A percentile compares a stretch with the other conserved stretches of the same genome.
Evolutionary conservation across 1,140 invertebrate genomes (phyloP).

Genomic region (Drosophila nigromelanica): DNA sequence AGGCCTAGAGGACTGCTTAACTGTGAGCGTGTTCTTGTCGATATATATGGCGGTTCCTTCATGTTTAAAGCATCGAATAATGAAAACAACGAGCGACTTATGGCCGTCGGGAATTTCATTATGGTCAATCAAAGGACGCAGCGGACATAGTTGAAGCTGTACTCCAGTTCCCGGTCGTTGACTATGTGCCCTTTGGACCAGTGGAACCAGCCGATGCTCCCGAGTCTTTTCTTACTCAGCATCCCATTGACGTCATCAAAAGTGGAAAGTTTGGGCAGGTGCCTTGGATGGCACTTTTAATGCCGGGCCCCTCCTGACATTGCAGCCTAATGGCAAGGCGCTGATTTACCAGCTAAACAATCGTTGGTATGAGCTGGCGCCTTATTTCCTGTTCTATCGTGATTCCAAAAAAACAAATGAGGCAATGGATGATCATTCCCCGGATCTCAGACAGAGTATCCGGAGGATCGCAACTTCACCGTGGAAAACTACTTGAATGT

Average conservation of each 20-base stretch:
- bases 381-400: conserved; percentile 46
- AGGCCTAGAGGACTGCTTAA: conserved; percentile 80
- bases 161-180: conserved; percentile 69
- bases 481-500: conserved; percentile 46
- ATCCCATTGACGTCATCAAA: conserved; percentile 84
- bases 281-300: conserved; percentile 86
- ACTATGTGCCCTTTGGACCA: conserved; percentile 86
- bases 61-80: conserved; percentile 84
- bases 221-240: conserved; percentile 84
- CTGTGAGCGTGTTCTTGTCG: conserved; percentile 84
- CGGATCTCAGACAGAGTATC: conserved; percentile 32
- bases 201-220: conserved; percentile 79
- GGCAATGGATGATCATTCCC: conserved; percentile 34
- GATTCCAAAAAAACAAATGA: conserved; percentile 17
- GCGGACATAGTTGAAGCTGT: conserved; percentile 44
- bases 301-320: conserved; percentile 64
- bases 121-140: conserved; percentile 86
- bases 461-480: conserved; percentile 39
- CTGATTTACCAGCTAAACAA: conserved; percentile 26
- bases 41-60: conserved; percentile 85
- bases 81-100: too few relatives aligned
- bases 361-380: conserved; percentile 42
- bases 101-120: too few relatives aligned
- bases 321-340: conserved; percentile 17
- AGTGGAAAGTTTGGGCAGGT: conserved; percentile 84